These are phyloP conservation scores for Rhodeus uyekii DNA, from an alignment of 2,797 vertebrate genomes.

Conservation along the genomic window DNA sequence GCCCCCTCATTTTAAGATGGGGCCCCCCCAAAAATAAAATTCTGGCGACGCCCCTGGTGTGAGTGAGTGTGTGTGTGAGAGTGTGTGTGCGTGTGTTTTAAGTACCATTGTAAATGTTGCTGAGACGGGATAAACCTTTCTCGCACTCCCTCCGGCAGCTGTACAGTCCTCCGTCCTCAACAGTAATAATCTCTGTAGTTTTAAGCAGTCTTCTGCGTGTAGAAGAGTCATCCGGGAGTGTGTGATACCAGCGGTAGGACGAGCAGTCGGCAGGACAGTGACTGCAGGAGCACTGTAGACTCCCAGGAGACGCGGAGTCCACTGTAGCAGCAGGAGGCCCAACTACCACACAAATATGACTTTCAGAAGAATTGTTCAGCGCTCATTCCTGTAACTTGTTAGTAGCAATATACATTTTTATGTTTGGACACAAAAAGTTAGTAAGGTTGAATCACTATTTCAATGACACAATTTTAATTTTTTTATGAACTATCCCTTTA, in stretches of 20 bases:
- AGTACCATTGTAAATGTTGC: not conserved
- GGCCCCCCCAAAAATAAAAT: no score
- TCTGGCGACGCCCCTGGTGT: no score
- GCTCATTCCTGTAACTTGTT: not conserved
- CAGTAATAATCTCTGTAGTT: rapidly evolving
- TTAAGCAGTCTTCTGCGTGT: rapidly evolving
- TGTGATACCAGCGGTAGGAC: not conserved
- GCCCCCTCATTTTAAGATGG: no score
- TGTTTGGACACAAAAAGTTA: no score
- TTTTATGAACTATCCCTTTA: no score
- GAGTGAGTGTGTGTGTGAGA: not conserved
- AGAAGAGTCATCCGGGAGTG: rapidly evolving
- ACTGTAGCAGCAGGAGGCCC: not conserved
- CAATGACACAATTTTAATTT: no score
- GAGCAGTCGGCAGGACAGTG: rapidly evolving
- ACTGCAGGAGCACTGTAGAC: constrained; percentile 47
- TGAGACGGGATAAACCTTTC: not conserved
- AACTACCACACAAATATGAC: constrained; percentile 29
- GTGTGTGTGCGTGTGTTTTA: not conserved
- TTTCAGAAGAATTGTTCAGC: not conserved
- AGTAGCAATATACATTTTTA: no score
- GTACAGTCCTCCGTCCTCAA: not conserved
- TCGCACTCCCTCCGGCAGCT: constrained; percentile 43
- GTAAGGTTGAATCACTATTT: no score
- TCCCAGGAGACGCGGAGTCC: rapidly evolving